These are phyloP conservation scores for Oxystoma pomonae DNA, from an alignment of 2,888 invertebrate genomes.

Conservation along the genomic window DNA sequence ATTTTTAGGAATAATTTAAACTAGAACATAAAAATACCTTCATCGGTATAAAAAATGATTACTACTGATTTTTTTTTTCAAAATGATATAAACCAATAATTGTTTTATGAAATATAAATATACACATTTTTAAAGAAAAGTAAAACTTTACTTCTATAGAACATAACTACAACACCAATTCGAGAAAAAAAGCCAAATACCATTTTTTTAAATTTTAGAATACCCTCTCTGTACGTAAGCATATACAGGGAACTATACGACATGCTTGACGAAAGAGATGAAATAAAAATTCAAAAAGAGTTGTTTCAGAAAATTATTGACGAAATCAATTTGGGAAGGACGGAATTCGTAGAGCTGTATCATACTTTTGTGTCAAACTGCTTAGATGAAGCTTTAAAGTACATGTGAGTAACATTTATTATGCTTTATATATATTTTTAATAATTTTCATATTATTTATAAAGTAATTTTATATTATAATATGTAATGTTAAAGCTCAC, in stretches of 20 bases:
- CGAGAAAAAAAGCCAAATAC: no score
- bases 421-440: no score
- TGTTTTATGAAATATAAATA: slow-evolving; percentile 10
- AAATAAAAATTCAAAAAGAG: slow-evolving; percentile 30
- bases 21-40: no score
- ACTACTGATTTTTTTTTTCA: no score
- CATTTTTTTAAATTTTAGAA: slow-evolving; percentile 51
- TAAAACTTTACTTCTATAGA: neutral
- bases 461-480: slow-evolving; percentile 2
- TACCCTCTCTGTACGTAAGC: slow-evolving; percentile 72
- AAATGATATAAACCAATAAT: no score
- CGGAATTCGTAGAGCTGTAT: slow-evolving; percentile 41
- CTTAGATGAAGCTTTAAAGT: slow-evolving; percentile 39
- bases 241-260: slow-evolving; percentile 69
- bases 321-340: slow-evolving; percentile 37
- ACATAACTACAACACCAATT: neutral
- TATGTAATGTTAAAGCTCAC: neutral
- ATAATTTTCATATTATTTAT: no score
- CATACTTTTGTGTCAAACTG: slow-evolving; percentile 38
- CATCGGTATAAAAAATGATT: no score
- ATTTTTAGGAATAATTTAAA: no score
- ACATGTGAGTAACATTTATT: slow-evolving; percentile 38
- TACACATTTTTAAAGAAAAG: neutral
- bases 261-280: slow-evolving; percentile 38
- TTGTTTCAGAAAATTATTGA: slow-evolving; percentile 35